phyloP scores from a whole-genome alignment of 2,113 vertebrate species.

The Progne subis region DNA sequence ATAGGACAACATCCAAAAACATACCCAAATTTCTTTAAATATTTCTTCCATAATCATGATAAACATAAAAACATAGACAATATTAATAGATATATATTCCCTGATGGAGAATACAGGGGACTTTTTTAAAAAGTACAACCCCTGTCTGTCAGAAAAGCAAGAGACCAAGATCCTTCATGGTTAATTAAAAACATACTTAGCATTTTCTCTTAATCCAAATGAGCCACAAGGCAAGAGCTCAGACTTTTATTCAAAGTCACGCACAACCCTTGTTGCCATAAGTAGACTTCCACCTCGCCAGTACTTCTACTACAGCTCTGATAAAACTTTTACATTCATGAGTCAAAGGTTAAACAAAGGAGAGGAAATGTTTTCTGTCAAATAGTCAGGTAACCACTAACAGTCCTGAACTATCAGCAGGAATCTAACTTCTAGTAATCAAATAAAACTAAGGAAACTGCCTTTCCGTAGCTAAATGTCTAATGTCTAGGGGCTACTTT shows the following conservation, averaged over 20 bases:
- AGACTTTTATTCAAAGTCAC: conserved; percentile 65
- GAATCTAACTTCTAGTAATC: conserved; percentile 75
- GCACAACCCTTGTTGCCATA: conserved; percentile 42
- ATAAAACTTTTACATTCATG: conserved; percentile 84
- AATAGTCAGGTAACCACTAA: conserved; percentile 81
- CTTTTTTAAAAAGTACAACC: background rate
- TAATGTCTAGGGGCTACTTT: conserved; percentile 76
- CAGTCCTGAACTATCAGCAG: conserved; percentile 75
- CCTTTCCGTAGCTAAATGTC: conserved; percentile 73
- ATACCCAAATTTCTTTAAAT: background rate
- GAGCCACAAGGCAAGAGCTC: conserved; percentile 54
- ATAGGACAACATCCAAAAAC: background rate
- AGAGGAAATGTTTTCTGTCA: conserved; percentile 86
- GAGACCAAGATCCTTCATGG: conserved; percentile 29
- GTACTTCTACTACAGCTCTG: conserved; percentile 78
- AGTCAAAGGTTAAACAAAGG: conserved; percentile 91
- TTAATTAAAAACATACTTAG: conserved; percentile 52
- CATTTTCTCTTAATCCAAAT: conserved; percentile 54
- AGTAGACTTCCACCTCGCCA: conserved; percentile 79
- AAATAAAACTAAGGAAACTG: conserved; percentile 82
- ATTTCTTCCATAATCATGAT: background rate
- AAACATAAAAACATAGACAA: background rate
- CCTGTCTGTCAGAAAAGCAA: conserved; percentile 16
- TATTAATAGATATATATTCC: background rate
- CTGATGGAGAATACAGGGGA: background rate